phyloP scores from a whole-genome alignment of 1,140 invertebrate species.

The Papilio polyxenes region DNA sequence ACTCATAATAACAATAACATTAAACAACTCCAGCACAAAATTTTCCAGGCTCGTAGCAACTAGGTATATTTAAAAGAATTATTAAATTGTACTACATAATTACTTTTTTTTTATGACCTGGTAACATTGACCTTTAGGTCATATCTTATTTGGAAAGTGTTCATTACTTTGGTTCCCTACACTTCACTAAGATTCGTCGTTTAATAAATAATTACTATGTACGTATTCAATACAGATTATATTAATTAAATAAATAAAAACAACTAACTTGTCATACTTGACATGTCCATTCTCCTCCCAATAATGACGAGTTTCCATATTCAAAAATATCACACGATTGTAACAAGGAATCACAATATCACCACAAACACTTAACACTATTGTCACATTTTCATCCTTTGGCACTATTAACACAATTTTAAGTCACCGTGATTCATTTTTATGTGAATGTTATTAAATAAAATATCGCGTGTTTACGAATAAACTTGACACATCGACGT shows the following conservation, averaged over 20 bases:
- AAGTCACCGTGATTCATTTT: conserved; percentile 40
- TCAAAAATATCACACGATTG: conserved; percentile 55
- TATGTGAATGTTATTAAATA: conserved; percentile 6
- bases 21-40: conserved; percentile 7
- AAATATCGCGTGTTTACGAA: conserved; percentile 13
- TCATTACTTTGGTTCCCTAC: too few species aligned
- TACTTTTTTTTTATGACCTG: too few species aligned
- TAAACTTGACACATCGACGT: conserved; percentile 41
- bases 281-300: conserved; percentile 77
- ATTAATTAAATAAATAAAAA: conserved; percentile 6
- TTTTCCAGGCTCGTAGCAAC: not conserved
- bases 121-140: too few species aligned
- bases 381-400: conserved; percentile 52
- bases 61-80: not conserved
- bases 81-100: conserved; percentile 11
- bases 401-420: conserved; percentile 45
- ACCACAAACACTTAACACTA: conserved; percentile 52
- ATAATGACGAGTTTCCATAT: conserved; percentile 74
- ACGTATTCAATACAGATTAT: not conserved
- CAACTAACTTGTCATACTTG: conserved; percentile 76
- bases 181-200: too few species aligned
- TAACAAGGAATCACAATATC: conserved; percentile 55
- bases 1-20: not conserved
- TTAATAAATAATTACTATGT: not conserved
- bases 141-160: too few species aligned